Evolutionary conservation across 2,113 vertebrate species (phyloP).

Genomic region (Equus przewalskii): DNA sequence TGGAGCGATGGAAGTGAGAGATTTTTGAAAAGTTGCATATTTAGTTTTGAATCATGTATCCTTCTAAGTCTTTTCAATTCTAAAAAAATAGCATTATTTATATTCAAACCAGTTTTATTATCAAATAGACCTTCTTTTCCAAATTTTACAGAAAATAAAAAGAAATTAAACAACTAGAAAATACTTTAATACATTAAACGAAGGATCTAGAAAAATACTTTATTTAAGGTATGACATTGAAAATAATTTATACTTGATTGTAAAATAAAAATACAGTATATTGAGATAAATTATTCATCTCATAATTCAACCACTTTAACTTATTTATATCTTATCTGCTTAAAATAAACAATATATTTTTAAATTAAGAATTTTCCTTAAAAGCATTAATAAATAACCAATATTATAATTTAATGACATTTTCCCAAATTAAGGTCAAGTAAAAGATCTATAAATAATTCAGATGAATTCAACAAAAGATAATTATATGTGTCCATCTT

Average conservation of each 20-base stretch:
- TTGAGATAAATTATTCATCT: not conserved
- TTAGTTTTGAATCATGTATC: not conserved
- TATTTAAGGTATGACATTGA: not conserved
- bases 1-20: not conserved
- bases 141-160: not conserved
- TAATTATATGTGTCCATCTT: not conserved
- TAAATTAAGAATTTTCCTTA: not conserved
- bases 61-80: not conserved
- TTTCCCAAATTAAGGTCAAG: not conserved
- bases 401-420: not conserved
- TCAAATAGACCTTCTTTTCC: not conserved
- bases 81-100: not conserved
- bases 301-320: not conserved
- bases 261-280: not conserved
- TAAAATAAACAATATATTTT: not conserved
- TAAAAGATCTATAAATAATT: not conserved
- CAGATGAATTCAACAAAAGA: not conserved
- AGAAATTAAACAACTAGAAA: not conserved
- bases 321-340: not conserved
- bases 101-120: not conserved
- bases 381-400: not conserved
- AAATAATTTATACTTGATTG: not conserved
- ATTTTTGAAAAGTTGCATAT: not conserved
- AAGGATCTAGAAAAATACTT: not conserved
- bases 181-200: not conserved